Percentiles rank a stretch among this genome's conserved stretches.
These are phyloP conservation scores for Neosalanx taihuensis DNA, from an alignment of 2,797 vertebrate species.

Conservation along the genomic window DNA sequence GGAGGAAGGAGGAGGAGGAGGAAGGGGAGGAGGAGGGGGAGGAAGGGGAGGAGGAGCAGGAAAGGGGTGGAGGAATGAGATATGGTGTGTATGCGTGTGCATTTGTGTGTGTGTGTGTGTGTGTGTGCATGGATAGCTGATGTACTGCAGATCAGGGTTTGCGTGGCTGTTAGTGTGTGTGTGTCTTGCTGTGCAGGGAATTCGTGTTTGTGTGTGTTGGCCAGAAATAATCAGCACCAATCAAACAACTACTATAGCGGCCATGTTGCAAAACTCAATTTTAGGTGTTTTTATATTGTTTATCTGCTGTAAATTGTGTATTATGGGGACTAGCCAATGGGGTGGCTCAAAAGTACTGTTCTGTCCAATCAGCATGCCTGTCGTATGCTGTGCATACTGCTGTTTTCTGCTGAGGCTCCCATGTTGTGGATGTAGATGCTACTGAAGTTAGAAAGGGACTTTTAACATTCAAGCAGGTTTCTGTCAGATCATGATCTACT, in stretches of 20 bases:
- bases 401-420: background rate
- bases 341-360: background rate
- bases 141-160: background rate
- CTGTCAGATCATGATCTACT: background rate
- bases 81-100: too few species aligned
- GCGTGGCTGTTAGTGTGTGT: too few species aligned
- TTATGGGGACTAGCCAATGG: slow-evolving; percentile 3
- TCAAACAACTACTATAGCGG: too few species aligned
- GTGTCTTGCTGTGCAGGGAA: background rate
- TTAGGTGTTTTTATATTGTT: background rate
- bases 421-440: background rate
- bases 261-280: background rate
- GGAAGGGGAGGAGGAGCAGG: too few species aligned
- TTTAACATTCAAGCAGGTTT: background rate
- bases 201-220: slow-evolving; percentile 10
- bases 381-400: slow-evolving; percentile 5
- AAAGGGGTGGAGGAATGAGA: too few species aligned
- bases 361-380: background rate
- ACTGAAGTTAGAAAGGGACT: too few species aligned
- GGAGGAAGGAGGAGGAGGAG: too few species aligned
- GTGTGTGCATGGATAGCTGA: too few species aligned
- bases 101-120: too few species aligned
- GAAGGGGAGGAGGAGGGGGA: too few species aligned
- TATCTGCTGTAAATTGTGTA: background rate
- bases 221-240: background rate